Evolutionary conservation across 2,797 vertebrate species (phyloP).

Genomic region (Cuculus canorus): DNA sequence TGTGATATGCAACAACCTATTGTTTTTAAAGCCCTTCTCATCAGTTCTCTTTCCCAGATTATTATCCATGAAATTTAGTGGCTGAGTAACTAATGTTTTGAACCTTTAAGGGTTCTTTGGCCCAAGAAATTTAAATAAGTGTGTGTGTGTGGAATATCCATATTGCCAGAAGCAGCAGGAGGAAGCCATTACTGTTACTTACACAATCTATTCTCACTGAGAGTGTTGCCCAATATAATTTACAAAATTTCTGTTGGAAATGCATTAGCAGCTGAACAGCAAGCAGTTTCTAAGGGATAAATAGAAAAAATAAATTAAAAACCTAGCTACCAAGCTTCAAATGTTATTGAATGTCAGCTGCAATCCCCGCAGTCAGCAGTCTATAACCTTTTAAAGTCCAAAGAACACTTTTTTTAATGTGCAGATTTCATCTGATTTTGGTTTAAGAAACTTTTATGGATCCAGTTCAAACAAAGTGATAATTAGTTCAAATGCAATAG

Average conservation of each 20-base stretch:
- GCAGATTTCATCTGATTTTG: slow-evolving; percentile 63
- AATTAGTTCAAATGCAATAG: not conserved
- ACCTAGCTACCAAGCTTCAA: slow-evolving; percentile 51
- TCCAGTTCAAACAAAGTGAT: not conserved
- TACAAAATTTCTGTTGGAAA: slow-evolving; percentile 80
- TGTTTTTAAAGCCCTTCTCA: not conserved
- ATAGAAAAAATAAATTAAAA: slow-evolving; percentile 69
- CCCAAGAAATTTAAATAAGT: slow-evolving; percentile 16
- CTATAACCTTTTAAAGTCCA: slow-evolving; percentile 78
- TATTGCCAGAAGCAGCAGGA: slow-evolving; percentile 63
- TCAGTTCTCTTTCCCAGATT: not conserved
- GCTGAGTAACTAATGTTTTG: not conserved
- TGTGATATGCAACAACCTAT: not conserved
- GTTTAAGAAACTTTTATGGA: slow-evolving; percentile 59
- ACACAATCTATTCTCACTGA: slow-evolving; percentile 70
- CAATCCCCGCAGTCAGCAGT: slow-evolving; percentile 70
- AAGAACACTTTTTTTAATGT: slow-evolving; percentile 67
- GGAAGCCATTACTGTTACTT: slow-evolving; percentile 71
- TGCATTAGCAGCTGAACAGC: slow-evolving; percentile 77
- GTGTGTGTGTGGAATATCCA: not conserved
- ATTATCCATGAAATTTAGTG: not conserved
- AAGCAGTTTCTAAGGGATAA: slow-evolving; percentile 67
- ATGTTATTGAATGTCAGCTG: slow-evolving; percentile 60
- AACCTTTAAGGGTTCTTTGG: slow-evolving; percentile 6
- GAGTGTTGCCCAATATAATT: slow-evolving; percentile 81